Percentiles rank a stretch among this genome's conserved stretches.
Conservation (phyloP, 2,888 invertebrate genomes). For the Ptychoptera contaminata region DNA sequence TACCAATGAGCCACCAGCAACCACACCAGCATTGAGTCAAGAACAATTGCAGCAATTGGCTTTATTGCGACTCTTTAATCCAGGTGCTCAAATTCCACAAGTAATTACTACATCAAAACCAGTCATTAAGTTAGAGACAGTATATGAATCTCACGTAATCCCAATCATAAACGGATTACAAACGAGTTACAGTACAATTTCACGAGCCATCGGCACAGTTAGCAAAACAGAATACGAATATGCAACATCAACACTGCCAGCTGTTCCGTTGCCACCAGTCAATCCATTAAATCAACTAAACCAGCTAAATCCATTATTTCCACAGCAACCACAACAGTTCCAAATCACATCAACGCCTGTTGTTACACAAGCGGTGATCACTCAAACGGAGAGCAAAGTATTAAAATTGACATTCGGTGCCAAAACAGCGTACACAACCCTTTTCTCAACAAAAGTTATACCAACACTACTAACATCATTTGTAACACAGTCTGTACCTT, state of each 20-base stretch:
- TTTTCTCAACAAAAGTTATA: slow-evolving; percentile 67
- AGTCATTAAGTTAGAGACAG: slow-evolving; percentile 55
- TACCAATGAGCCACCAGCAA: slow-evolving; percentile 22
- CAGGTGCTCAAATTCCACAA: slow-evolving; percentile 49
- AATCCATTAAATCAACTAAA: slow-evolving; percentile 25
- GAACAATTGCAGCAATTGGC: slow-evolving; percentile 64
- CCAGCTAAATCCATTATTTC: slow-evolving; percentile 39
- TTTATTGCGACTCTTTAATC: slow-evolving; percentile 52
- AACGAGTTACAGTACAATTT: slow-evolving; percentile 62
- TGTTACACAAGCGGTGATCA: slow-evolving; percentile 63
- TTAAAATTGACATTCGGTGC: slow-evolving; percentile 82
- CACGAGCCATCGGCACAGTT: slow-evolving; percentile 59
- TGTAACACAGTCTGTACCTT: slow-evolving; percentile 60
- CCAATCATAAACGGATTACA: slow-evolving; percentile 60
- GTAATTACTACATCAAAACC: slow-evolving; percentile 67
- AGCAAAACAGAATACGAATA: slow-evolving; percentile 66
- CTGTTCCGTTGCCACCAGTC: slow-evolving; percentile 32
- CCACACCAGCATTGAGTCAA: slow-evolving; percentile 32
- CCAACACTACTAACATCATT: slow-evolving; percentile 73
- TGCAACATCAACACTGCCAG: slow-evolving; percentile 54
- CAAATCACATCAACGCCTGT: slow-evolving; percentile 65
- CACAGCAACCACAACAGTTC: slow-evolving; percentile 48
- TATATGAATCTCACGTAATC: slow-evolving; percentile 69
- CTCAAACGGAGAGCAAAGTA: slow-evolving; percentile 64
- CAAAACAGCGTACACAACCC: slow-evolving; percentile 72